Conservation (phyloP, 1,140 invertebrate species). For the Heliconius melpomene region DNA sequence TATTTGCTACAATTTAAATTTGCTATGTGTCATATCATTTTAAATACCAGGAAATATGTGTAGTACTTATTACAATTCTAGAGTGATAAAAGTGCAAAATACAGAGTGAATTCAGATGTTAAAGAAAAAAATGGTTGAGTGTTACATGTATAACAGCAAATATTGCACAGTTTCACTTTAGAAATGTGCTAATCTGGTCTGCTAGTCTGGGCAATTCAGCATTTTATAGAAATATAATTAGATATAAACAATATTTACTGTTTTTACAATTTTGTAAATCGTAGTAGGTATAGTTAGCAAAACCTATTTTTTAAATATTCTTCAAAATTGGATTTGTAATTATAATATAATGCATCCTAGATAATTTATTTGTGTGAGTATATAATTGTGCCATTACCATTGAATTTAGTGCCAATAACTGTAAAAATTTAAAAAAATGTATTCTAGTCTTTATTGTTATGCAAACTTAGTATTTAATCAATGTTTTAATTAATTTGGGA, state of each 20-base stretch:
- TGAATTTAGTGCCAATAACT: constrained; percentile 80
- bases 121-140: constrained; percentile 63
- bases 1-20: constrained; percentile 35
- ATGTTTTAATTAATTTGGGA: constrained; percentile 77
- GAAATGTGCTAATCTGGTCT: constrained; percentile 64
- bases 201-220: constrained; percentile 70
- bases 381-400: constrained; percentile 75
- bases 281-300: constrained; percentile 71
- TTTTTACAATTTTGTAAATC: constrained; percentile 77
- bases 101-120: constrained; percentile 51
- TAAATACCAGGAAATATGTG: constrained; percentile 25
- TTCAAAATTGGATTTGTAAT: constrained; percentile 52
- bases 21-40: constrained; percentile 30
- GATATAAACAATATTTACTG: constrained; percentile 60
- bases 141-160: constrained; percentile 58
- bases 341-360: constrained; percentile 45
- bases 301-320: constrained; percentile 63
- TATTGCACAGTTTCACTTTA: constrained; percentile 69
- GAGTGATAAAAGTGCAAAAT: constrained; percentile 70
- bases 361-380: constrained; percentile 49
- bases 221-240: constrained; percentile 75
- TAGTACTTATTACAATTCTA: constrained; percentile 47
- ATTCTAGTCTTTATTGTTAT: constrained; percentile 81
- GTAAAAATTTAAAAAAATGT: constrained; percentile 69
- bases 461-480: constrained; percentile 79